Conservation (phyloP, 2,113 vertebrate species). For the Argyrosomus japonicus region DNA sequence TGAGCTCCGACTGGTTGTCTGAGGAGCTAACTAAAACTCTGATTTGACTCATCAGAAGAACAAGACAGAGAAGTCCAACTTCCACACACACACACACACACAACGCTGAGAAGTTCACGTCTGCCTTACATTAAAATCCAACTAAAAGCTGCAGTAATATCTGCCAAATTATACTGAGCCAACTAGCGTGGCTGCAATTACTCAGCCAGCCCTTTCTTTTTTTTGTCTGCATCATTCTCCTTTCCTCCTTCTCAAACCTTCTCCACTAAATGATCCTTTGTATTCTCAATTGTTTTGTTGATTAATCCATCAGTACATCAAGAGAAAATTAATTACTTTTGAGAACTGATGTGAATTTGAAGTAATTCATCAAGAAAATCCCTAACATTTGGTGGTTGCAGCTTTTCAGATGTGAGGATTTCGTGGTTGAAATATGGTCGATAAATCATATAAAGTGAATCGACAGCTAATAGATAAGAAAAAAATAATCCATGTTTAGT, state of each 20-base stretch:
- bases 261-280: slow-evolving; percentile 6
- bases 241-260: slow-evolving; percentile 5
- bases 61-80: not conserved
- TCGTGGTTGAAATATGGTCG: not conserved
- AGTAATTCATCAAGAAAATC: not conserved
- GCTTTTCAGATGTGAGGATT: not conserved
- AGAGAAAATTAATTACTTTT: not conserved
- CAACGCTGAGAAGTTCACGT: slow-evolving; percentile 20
- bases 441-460: not conserved
- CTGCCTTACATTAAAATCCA: slow-evolving; percentile 69
- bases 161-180: slow-evolving; percentile 46
- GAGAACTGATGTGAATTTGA: not conserved
- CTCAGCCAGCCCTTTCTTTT: slow-evolving; percentile 21
- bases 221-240: slow-evolving; percentile 13
- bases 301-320: not conserved
- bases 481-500: slow-evolving; percentile 21
- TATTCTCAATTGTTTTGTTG: slow-evolving; percentile 1
- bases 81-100: slow-evolving; percentile 2
- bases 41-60: slow-evolving; percentile 44
- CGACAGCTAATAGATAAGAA: not conserved
- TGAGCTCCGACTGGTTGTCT: slow-evolving; percentile 50
- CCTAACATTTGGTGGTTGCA: not conserved
- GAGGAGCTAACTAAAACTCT: slow-evolving; percentile 33
- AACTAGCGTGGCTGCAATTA: slow-evolving; percentile 41
- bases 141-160: slow-evolving; percentile 38